Base-by-base conservation (phyloP, 2,888 invertebrate genomes). In the Tryphoninae sp. region DNA sequence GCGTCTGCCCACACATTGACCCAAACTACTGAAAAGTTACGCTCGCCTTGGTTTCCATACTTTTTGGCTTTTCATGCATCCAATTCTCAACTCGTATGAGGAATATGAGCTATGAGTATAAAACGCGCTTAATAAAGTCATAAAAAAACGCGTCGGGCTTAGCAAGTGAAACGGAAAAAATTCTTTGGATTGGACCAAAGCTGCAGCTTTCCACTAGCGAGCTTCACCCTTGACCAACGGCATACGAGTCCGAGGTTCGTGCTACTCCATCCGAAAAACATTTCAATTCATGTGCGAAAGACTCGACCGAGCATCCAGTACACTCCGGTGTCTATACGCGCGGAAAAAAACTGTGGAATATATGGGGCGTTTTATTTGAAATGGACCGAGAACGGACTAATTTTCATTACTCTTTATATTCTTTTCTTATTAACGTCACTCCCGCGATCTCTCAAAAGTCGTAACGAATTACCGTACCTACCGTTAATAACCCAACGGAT, bases 201-300 rank as follows among this genome's bases (percentile, higher is more conserved):
- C 26, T 42, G 59, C 9, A 58, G 73, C 23, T 59, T 59, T 51
- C 13, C 61, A 53, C 72, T 61, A 9, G 53, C 23, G 42, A 26
- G 55, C 42, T 74, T 59, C 65, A 53, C 59, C n/a, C 61, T 68
- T 33, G 58, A 9, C 33, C 13, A 45, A 13, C 9, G 65, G n/a
- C 42, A 62, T 19, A 22, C 71, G 62, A 49, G 40, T 49, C 59
- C 59, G 53, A 23, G 33, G 61, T 73, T 72, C 65, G 62, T 65
- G 59, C 71, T 78, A 59, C 65, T 65, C 33, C 40, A 64, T 75
- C 73, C 42, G 45, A 81, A 81, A 81, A 55, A 74, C 55, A 55
- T 78, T 81, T 75, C 75, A 75, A 67, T 81, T 69, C 78, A 49
- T 55, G 40, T 49, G 68, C 74, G n/a, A 19, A 69, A 67, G 75